Evolutionary conservation across 2,797 vertebrate genomes (phyloP).

Genomic region (Sarcoramphus papa): DNA sequence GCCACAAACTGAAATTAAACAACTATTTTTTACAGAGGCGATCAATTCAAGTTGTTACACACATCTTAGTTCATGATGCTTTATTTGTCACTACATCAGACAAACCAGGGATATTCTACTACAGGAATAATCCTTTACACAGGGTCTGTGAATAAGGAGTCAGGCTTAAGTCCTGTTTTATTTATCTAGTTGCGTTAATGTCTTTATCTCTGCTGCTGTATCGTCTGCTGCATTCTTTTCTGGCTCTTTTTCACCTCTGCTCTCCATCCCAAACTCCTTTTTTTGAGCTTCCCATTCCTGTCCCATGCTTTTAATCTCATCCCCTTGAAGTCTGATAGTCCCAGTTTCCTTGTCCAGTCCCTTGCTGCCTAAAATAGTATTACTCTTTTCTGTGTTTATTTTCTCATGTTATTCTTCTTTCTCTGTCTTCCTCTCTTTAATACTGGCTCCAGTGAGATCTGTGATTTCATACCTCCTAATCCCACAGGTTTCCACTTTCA

Average conservation of each 20-base stretch:
- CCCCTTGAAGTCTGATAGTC: not conserved
- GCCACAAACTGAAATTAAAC: not conserved
- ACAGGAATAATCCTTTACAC: not conserved
- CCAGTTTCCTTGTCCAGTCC: not conserved
- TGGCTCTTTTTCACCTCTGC: not conserved
- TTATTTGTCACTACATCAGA: not conserved
- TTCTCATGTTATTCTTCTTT: not conserved
- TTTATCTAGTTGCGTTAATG: not conserved
- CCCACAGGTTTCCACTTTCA: not conserved
- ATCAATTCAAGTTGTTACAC: not conserved
- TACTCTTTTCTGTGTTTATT: not conserved
- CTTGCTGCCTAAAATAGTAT: not conserved
- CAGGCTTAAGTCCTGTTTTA: not conserved
- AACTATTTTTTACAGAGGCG: not conserved
- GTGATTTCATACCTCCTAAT: not conserved
- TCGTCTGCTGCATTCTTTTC: not conserved
- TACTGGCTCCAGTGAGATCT: not conserved
- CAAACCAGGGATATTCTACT: not conserved
- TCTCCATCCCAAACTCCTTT: not conserved
- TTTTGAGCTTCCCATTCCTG: not conserved
- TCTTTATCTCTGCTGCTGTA: not conserved
- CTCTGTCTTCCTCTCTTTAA: not conserved
- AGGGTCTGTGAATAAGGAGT: not conserved
- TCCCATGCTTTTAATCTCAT: not conserved
- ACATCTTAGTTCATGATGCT: not conserved